A percentile compares a stretch with the other conserved stretches of the same genome.
These are phyloP conservation scores for Apodemia zela DNA, from an alignment of 2,888 invertebrate species.

Conservation along the genomic window DNA sequence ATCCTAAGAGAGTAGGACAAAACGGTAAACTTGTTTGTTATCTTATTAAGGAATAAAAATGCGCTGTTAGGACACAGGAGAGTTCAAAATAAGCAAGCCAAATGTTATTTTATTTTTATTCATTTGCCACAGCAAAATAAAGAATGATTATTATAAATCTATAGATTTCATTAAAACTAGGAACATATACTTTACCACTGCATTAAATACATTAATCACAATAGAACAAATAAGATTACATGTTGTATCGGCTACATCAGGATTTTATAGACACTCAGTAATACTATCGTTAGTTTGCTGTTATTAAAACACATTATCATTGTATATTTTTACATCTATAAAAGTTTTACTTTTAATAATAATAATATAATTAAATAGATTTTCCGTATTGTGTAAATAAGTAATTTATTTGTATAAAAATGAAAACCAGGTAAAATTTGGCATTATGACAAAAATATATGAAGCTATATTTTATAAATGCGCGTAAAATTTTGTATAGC, in stretches of 20 bases:
- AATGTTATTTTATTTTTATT: slow-evolving; percentile 34
- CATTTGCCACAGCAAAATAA: slow-evolving; percentile 38
- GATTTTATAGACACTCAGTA: slow-evolving; percentile 30
- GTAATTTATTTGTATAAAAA: slow-evolving; percentile 25
- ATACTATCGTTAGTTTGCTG: slow-evolving; percentile 6
- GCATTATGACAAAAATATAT: slow-evolving; percentile 53
- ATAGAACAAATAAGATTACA: slow-evolving; percentile 29
- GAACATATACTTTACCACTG: slow-evolving; percentile 48
- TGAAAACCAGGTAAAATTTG: slow-evolving; percentile 24
- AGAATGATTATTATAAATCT: slow-evolving; percentile 37
- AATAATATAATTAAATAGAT: slow-evolving; percentile 11
- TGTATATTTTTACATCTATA: background rate
- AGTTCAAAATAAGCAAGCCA: slow-evolving; percentile 18
- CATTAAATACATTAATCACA: slow-evolving; percentile 29
- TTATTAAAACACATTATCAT: background rate
- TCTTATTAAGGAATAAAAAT: no score
- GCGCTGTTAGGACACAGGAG: no score
- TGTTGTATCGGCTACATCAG: slow-evolving; percentile 30
- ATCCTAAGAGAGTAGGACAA: no score
- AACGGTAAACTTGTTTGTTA: no score
- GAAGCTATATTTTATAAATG: slow-evolving; percentile 39
- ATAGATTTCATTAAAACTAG: slow-evolving; percentile 72
- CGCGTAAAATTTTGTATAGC: slow-evolving; percentile 47
- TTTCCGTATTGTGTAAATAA: slow-evolving; percentile 9
- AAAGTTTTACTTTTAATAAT: background rate